A percentile compares a stretch with the other conserved stretches of the same genome.
Conservation (phyloP, 2,888 invertebrate species). For the Diaperis boleti region DNA sequence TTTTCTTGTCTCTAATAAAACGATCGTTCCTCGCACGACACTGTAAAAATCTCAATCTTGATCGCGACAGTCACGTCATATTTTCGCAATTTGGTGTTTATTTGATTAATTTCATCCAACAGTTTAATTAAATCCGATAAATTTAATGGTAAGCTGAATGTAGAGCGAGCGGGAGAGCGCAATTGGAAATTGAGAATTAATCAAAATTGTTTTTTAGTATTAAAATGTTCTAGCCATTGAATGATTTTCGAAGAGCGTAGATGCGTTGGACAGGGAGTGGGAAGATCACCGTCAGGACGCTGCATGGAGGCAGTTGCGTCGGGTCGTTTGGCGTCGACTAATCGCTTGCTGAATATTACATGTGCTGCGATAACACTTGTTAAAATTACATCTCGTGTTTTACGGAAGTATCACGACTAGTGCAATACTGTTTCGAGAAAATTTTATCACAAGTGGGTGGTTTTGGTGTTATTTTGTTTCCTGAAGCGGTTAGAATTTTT, state of each 20-base stretch:
- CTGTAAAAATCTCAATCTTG: no score
- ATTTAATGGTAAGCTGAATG: background rate
- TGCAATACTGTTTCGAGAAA: background rate
- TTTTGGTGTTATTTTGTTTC: constrained; percentile 9
- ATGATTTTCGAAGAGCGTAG: constrained; percentile 33
- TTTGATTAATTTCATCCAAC: background rate
- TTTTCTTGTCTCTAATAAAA: constrained; percentile 8
- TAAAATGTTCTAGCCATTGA: constrained; percentile 21
- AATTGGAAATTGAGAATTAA: no score
- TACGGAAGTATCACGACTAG: background rate
- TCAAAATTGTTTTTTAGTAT: constrained; percentile 10
- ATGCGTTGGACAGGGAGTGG: constrained; percentile 37
- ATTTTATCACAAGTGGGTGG: constrained; percentile 7
- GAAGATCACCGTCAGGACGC: constrained; percentile 46
- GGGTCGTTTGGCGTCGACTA: constrained; percentile 45
- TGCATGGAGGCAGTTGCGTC: constrained; percentile 47
- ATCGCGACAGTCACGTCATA: no score
- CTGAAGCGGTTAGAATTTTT: constrained; percentile 10
- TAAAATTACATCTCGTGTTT: constrained; percentile 2
- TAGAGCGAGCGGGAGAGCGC: background rate
- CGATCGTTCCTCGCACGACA: no score
- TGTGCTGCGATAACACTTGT: constrained; percentile 7
- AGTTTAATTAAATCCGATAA: constrained; percentile 25
- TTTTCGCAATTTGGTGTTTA: background rate
- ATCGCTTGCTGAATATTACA: constrained; percentile 37